A percentile compares a stretch with the other conserved stretches of the same genome.
Evolutionary conservation across 2,113 vertebrate species (phyloP).

Genomic region (Conger conger): DNA sequence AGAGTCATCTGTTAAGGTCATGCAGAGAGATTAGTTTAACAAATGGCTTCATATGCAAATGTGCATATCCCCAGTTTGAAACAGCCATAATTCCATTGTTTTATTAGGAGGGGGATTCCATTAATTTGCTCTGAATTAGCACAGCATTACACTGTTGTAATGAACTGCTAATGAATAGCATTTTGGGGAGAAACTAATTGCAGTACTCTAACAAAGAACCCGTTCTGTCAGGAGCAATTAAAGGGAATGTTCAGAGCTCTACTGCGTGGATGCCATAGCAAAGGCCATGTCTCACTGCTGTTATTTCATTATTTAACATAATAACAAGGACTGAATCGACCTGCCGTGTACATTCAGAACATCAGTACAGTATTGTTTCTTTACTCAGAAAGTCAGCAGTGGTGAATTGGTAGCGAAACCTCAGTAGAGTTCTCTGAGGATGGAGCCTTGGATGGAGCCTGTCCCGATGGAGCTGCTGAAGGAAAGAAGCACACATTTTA

Average conservation of each 20-base stretch:
- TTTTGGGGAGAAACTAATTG: constrained; percentile 20
- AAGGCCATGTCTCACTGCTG: neutral
- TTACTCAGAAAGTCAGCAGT: no score
- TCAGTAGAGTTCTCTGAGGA: no score
- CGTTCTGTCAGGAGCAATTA: neutral
- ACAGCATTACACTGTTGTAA: neutral
- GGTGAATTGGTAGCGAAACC: no score
- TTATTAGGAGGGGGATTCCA: constrained; percentile 2
- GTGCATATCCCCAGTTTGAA: neutral
- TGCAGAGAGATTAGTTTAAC: neutral
- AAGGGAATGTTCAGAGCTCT: neutral
- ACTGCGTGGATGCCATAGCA: neutral
- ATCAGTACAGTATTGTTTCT: no score
- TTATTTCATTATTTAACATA: no score
- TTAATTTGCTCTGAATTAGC: neutral
- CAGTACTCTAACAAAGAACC: neutral
- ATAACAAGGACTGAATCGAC: no score
- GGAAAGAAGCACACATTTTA: no score
- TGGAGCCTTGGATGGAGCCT: no score
- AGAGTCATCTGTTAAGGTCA: no score
- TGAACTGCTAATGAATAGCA: constrained; percentile 1
- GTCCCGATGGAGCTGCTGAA: no score
- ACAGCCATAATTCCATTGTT: neutral
- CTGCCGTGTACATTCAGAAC: neutral
- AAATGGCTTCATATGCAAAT: neutral